Conservation (phyloP, 2,113 vertebrate genomes). For the Myiozetetes cayanensis region DNA sequence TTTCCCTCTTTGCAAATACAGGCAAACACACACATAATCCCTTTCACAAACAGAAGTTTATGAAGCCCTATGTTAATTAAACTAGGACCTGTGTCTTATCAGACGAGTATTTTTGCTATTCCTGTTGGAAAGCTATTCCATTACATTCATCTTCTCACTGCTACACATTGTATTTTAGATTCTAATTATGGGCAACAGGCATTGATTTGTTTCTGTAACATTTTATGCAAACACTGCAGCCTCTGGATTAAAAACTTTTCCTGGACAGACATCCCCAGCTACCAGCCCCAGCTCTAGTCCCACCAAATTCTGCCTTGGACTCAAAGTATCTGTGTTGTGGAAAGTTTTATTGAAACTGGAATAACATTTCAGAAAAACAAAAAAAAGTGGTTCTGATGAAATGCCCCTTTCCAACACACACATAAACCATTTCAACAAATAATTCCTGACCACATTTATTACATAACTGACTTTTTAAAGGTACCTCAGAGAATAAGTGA, state of each 20-base stretch:
- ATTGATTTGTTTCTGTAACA: not conserved
- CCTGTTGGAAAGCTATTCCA: not conserved
- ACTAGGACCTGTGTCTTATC: not conserved
- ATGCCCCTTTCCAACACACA: not conserved
- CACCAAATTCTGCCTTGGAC: not conserved
- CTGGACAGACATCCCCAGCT: not conserved
- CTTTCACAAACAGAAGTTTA: not conserved
- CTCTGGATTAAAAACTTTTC: not conserved
- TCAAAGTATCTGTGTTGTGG: not conserved
- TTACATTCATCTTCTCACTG: not conserved
- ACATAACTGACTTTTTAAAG: not conserved
- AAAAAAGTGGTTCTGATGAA: not conserved
- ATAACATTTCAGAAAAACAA: not conserved
- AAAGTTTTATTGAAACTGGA: not conserved
- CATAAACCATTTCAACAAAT: not conserved
- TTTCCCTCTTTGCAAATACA: not conserved
- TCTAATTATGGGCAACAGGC: rapidly evolving
- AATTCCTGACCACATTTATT: not conserved
- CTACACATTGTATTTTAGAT: not conserved
- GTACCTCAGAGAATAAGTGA: not conserved
- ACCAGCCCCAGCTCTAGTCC: not conserved
- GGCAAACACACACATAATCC: not conserved
- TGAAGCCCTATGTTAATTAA: not conserved
- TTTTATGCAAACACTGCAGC: not conserved
- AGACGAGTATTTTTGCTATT: not conserved